Base-by-base conservation (phyloP, 1,140 invertebrate species). In the Cydia amplana region DNA sequence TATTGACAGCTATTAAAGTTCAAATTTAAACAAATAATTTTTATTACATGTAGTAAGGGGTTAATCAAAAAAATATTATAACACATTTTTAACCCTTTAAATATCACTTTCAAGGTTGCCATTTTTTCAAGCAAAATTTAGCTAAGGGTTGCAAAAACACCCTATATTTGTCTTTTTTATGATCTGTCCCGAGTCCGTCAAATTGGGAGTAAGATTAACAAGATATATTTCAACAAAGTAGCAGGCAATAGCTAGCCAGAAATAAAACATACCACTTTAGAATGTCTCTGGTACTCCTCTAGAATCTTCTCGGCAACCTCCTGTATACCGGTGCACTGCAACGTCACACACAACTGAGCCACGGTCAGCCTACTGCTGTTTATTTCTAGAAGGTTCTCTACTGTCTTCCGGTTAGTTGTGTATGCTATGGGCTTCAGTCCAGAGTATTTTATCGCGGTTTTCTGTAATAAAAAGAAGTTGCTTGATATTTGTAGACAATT, bases 341-440 rank as follows among this genome's bases (percentile, higher is more conserved):
- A 74, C 7, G 78, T 82, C 0, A 86, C 73, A 78, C 91, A 92
- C 2, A 91, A 75, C 10, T 78, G 49, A 6, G 83, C 70, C 4
- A 87, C 77, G 1, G 84, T 83, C 32, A 92, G 43, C 43, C 81
- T 87, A 28, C 87, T 83, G 74, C 76, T 82, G 67, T 87, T 87
- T 12, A 92, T 73, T 72, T 91, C 88, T 25, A 92, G 81, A 23
- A 91, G 80, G 78, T 91, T 92, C 77, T 89, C 84, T 0, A 92
- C 74, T 4, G 89, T 78, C 32, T 92, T 92, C 20, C 83, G 80
- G 12, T 79, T 83, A 74, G 86, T 91, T 12, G 51, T 76, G 67
- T 92, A 92, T 10, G 80, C 79, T 43, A 83, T 78, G 25, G 82
- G 79, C 74, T 89, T 92, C 0, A 91, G 79, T 6, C 89, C 91